These are phyloP conservation scores for Pelusios castaneus DNA, from an alignment of 2,113 vertebrate genomes.

Conservation along the genomic window DNA sequence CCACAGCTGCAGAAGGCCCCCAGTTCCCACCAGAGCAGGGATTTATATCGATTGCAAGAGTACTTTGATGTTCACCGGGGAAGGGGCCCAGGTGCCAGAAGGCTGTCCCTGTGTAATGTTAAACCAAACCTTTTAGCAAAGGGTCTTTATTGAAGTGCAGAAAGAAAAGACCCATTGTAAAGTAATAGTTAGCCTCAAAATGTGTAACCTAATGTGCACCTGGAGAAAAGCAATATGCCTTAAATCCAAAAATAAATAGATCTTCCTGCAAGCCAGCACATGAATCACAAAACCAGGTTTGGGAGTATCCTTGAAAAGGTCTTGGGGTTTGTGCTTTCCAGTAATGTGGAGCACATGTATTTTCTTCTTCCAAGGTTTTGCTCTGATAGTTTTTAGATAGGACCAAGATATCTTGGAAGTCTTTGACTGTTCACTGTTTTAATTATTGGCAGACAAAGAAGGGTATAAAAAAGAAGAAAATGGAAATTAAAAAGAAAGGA, in stretches of 20 bases:
- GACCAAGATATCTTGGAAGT: neutral
- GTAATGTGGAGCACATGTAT: neutral
- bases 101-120: rapidly evolving
- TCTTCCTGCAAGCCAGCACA: neutral
- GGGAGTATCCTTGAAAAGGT: neutral
- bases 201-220: neutral
- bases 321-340: conserved; percentile 29
- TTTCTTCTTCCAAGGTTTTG: neutral
- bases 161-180: neutral
- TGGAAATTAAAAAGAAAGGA: neutral
- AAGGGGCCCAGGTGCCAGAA: neutral
- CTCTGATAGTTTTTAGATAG: neutral
- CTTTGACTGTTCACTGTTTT: neutral
- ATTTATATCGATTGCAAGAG: neutral
- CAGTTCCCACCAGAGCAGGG: neutral
- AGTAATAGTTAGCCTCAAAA: conserved; percentile 11
- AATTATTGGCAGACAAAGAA: neutral
- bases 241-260: neutral
- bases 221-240: conserved; percentile 17
- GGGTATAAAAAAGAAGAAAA: neutral
- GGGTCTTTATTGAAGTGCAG: neutral
- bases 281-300: neutral
- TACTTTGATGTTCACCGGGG: neutral
- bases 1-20: neutral
- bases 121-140: neutral